Percentiles rank a stretch among this genome's conserved stretches.
phyloP scores from a whole-genome alignment of 2,888 invertebrate species.

The Lasius platythorax region DNA sequence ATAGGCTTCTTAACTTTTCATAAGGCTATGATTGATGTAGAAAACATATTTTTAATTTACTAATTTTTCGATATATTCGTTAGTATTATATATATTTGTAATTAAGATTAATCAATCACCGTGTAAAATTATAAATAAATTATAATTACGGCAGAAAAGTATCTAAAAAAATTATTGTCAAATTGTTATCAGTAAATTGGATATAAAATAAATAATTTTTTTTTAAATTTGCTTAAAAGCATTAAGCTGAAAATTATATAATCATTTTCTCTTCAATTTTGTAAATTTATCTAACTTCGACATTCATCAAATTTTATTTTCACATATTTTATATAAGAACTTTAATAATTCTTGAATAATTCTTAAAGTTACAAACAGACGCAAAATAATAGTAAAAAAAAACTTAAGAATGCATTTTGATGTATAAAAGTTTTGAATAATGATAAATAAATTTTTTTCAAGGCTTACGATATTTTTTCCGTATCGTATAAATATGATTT shows the following conservation, averaged over 20 bases:
- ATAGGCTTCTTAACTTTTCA: background rate
- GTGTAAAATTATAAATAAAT: background rate
- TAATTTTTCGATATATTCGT: background rate
- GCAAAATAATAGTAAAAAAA: background rate
- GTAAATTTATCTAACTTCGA: background rate
- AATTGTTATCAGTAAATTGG: background rate
- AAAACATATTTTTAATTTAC: background rate
- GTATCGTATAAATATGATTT: background rate
- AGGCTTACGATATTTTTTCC: background rate
- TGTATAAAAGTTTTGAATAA: background rate
- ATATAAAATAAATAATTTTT: constrained; percentile 3
- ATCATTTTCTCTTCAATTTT: background rate
- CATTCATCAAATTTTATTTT: constrained; percentile 18
- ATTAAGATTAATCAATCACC: background rate
- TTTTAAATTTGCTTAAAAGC: background rate
- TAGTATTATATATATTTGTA: background rate
- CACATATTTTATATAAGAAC: background rate
- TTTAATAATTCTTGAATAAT: constrained; percentile 14
- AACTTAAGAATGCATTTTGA: background rate
- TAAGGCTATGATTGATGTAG: background rate
- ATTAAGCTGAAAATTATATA: background rate
- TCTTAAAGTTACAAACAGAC: background rate
- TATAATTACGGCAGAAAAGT: background rate
- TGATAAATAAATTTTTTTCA: constrained; percentile 13
- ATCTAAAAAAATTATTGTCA: background rate